Conservation (phyloP, 2,113 vertebrate species). For the Ictidomys tridecemlineatus region DNA sequence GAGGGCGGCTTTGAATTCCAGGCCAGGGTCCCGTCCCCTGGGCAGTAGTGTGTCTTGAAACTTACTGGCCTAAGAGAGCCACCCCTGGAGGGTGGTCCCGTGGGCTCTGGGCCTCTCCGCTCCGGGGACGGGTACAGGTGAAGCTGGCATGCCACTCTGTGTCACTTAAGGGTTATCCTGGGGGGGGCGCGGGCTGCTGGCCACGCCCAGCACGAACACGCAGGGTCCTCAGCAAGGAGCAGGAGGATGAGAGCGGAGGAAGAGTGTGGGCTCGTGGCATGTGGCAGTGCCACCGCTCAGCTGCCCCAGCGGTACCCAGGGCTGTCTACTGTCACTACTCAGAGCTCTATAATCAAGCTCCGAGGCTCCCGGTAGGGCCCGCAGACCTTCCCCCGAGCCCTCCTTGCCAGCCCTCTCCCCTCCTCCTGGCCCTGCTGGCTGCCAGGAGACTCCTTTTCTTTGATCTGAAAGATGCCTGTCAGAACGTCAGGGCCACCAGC, state of each 20-base stretch:
- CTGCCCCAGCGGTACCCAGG: neutral
- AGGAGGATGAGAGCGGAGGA: neutral
- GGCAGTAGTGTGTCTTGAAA: fast-evolving
- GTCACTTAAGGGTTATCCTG: neutral
- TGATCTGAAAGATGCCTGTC: neutral
- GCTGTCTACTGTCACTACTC: neutral
- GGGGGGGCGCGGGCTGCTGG: fast-evolving
- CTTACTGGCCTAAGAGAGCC: fast-evolving
- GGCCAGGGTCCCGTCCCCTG: neutral
- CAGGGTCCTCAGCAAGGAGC: neutral
- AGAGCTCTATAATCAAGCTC: neutral
- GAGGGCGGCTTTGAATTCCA: neutral
- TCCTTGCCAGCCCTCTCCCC: neutral
- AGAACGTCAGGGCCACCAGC: neutral
- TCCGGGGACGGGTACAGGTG: neutral
- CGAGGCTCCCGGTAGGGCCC: neutral
- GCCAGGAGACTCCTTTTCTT: neutral
- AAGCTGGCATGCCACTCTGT: neutral
- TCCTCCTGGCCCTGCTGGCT: neutral
- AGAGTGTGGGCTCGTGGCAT: fast-evolving
- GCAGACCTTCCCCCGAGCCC: neutral
- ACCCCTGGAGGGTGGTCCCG: fast-evolving
- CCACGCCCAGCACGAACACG: neutral
- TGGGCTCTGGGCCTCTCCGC: neutral
- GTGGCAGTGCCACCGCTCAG: neutral